Evolutionary conservation across 2,113 vertebrate genomes (phyloP), one percentile per base, ranked within the genome.

Genomic region (Brachypodius melanocephalos): DNA sequence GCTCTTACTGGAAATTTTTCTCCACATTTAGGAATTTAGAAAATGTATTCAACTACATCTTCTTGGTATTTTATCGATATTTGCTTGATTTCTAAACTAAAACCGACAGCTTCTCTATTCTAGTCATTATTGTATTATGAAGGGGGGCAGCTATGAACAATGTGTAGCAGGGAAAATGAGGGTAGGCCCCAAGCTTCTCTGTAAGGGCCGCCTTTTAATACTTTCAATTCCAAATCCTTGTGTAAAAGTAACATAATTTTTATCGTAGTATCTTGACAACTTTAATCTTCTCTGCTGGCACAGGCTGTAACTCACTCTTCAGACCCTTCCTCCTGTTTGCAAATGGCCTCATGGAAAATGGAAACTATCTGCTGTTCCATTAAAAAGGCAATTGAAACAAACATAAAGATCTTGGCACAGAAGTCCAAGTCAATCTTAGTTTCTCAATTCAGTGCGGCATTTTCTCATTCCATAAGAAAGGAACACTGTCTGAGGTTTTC

Each of bases 281-380:
- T 18, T 84, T 88, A 93, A 92, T 90, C 79, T 43, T 94, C 25
- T 45, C 72, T 86, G 26, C 65, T 94, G 85, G 59, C 76, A 74
- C 42, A 57, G 65, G 76, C 75, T 73, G 14, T 83, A 88, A 88
- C 22, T 93, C 62, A 42, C 29, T 94, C 63, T 73, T 92, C 51
- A 71, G 51, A 80, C 7, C 28, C 36, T 61, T 85, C 62, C 72
- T 77, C 17, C 43, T 74, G 18, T 80, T 95, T 59, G 49, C 77
- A 88, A 91, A 88, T 46, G 25, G 21, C 79, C 77, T 91, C 12
- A 32, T 71, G 65, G 38, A 80, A 93, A 88, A 81, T 89, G 76
- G 83, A 90, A 95, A 81, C 55, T 92, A 73, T 93, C 79, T 89
- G n/a, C 61, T 95, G 31, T 77, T 95, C 46, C 68, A 92, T 94